These are phyloP conservation scores for Smittia sp. DNA, from an alignment of 2,888 invertebrate species.

Conservation along the genomic window DNA sequence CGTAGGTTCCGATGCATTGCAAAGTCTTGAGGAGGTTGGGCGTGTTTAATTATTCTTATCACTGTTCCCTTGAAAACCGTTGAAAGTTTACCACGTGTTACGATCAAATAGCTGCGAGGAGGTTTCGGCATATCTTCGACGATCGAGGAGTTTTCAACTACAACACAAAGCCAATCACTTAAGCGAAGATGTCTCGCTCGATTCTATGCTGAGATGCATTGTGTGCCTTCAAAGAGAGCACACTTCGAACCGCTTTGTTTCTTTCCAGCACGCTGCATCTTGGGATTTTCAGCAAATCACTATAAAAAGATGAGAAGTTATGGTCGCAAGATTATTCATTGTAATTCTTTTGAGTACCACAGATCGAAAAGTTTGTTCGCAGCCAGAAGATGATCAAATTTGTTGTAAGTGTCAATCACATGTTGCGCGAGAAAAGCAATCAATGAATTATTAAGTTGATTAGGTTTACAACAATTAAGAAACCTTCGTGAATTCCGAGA, in stretches of 20 bases:
- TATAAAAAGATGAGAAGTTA: constrained; percentile 20
- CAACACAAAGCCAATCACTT: no score
- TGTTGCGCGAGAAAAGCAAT: not conserved
- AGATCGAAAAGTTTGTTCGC: not conserved
- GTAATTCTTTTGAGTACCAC: not conserved
- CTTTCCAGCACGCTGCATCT: not conserved
- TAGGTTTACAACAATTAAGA: not conserved
- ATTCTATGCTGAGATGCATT: not conserved
- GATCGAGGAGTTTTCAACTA: no score
- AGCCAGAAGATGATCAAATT: not conserved
- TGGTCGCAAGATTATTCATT: not conserved
- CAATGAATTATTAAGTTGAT: not conserved
- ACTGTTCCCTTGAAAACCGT: no score
- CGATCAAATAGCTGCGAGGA: no score
- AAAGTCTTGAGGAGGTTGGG: no score
- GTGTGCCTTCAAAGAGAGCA: not conserved
- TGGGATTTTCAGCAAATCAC: not conserved
- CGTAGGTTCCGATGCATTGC: no score
- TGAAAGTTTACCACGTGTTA: no score
- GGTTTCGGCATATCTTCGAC: no score
- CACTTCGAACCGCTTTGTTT: not conserved
- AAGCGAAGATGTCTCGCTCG: not conserved
- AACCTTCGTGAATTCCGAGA: not conserved
- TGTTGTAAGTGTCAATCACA: not conserved
- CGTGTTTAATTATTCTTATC: no score